phyloP scores from a whole-genome alignment of 1,140 invertebrate species.

The Drosophila albomicans region DNA sequence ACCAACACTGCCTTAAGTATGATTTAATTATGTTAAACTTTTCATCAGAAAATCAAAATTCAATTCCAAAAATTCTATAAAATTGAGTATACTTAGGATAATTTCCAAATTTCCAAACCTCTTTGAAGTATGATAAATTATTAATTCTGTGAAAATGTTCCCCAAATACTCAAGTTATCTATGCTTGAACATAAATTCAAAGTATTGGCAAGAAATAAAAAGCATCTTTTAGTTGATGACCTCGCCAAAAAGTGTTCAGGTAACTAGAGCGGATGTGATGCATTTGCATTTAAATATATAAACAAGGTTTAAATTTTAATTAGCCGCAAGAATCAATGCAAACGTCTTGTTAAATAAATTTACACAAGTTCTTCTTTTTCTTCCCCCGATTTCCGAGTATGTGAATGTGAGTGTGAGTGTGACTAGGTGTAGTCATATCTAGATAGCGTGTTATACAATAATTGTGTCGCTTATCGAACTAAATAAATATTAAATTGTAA shows the following conservation, averaged over 20 bases:
- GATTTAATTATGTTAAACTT: too few relatives aligned
- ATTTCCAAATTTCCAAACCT: too few relatives aligned
- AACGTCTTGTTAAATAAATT: constrained; percentile 70
- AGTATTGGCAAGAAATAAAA: too few relatives aligned
- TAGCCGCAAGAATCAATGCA: constrained; percentile 40
- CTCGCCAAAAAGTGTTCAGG: background rate
- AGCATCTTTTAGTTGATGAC: too few relatives aligned
- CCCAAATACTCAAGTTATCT: too few relatives aligned
- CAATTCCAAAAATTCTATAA: too few relatives aligned
- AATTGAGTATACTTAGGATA: too few relatives aligned
- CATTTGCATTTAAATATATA: constrained; percentile 27
- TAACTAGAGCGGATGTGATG: background rate
- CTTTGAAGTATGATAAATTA: too few relatives aligned
- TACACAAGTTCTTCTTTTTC: constrained; percentile 48
- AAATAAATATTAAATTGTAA: constrained; percentile 84
- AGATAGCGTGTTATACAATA: constrained; percentile 62
- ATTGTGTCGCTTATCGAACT: constrained; percentile 75
- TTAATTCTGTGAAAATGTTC: too few relatives aligned
- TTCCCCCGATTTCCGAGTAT: background rate
- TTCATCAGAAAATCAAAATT: too few relatives aligned
- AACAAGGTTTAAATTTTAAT: constrained; percentile 66
- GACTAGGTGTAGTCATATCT: constrained; percentile 71
- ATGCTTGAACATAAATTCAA: too few relatives aligned
- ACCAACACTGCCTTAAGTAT: too few relatives aligned
- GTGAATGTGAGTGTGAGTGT: constrained; percentile 18